Base-by-base conservation (phyloP, 2,113 vertebrate species). In the Pogonocichla stellata region DNA sequence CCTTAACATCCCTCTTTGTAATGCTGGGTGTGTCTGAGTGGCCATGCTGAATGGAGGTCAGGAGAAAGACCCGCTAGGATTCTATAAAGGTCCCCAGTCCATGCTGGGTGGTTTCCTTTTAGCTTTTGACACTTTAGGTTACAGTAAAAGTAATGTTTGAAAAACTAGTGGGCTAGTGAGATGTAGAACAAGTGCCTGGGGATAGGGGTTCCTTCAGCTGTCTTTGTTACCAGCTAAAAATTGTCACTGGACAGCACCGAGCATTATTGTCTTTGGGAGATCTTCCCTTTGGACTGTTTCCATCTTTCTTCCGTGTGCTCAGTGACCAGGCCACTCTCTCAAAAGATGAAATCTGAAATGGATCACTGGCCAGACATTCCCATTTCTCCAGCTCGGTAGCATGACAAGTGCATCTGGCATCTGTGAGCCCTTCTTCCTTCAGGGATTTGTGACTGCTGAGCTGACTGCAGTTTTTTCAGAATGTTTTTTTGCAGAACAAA, bases 351-450 rank as follows among this genome's bases (percentile, higher is more conserved):
- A 83, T 31, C 19, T 1, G 72, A 93, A 92, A 96, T 86, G 94
- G 94, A 92, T 96, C 95, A 92, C 75, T 94, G 73, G 64, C 42
- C 80, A 93, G 82, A 90, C 92, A 74, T 94, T 93, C 95, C 92
- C 75, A 54, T 94, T 92, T 90, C 80, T 88, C 33, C 82, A 84
- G 33, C 51, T 88, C 80, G 48, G 80, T 92, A 94, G 80, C 91
- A 88, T 86, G 91, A 96, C 95, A 96, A 95, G 86, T 87, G 45
- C 95, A 89, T 91, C 89, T 93, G 94, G 92, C 75, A 93, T 91
- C 80, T 84, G 65, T 72, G 92, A 93, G 90, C 53, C 83, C 19
- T 84, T 92, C 31, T 64, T 92, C 60, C 92, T 79, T 92, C 69
- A 65, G 94, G 94, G 92, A 93, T 84, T 61, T 89, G 88, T 84